phyloP scores from a whole-genome alignment of 2,888 invertebrate genomes.

The Lepidonotus clava region DNA sequence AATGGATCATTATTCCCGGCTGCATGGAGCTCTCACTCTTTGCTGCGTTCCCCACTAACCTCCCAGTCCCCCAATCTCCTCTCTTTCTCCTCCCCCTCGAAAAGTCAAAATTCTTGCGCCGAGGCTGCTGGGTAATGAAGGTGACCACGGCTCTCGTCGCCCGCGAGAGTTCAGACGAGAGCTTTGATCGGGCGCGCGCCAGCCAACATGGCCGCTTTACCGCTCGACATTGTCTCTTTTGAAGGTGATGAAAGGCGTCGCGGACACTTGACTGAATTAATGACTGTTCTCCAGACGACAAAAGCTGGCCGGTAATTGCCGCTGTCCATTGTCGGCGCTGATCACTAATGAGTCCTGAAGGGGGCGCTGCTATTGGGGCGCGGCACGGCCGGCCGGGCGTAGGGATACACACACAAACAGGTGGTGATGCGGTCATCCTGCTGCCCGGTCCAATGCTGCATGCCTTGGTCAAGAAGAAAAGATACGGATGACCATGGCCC shows the following conservation, averaged over 20 bases:
- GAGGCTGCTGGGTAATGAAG: conserved; percentile 41
- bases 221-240: conserved; percentile 24
- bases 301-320: conserved; percentile 47
- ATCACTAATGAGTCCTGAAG: conserved; percentile 33
- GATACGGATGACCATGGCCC: no score
- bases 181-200: conserved; percentile 42
- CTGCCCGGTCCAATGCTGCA: neutral
- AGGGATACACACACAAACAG: conserved; percentile 3
- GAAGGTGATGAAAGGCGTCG: conserved; percentile 37
- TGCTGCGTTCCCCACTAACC: neutral
- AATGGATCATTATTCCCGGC: conserved; percentile 50
- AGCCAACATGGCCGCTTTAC: conserved; percentile 40
- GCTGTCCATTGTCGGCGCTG: conserved; percentile 12
- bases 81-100: neutral
- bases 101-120: conserved; percentile 48
- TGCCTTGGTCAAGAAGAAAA: no score
- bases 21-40: neutral
- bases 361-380: conserved; percentile 19
- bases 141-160: conserved; percentile 42
- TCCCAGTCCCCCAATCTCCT: neutral
- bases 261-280: conserved; percentile 54
- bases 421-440: conserved; percentile 12
- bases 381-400: conserved; percentile 27
- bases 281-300: conserved; percentile 27
- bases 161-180: conserved; percentile 40